phyloP scores from a whole-genome alignment of 2,797 vertebrate genomes.

The Agapornis canus region DNA sequence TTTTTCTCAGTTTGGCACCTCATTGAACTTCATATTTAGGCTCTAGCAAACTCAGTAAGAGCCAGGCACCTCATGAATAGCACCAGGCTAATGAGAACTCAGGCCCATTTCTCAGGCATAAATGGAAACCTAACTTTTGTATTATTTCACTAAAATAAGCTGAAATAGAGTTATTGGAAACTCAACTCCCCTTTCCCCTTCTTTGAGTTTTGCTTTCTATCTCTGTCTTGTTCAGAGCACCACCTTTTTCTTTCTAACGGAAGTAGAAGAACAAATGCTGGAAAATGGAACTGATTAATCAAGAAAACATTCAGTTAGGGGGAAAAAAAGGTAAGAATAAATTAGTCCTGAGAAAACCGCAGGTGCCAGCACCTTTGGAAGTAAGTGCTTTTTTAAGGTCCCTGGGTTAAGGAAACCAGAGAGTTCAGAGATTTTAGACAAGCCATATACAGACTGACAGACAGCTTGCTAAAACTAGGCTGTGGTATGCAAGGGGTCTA shows the following conservation, averaged over 20 bases:
- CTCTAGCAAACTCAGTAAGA: neutral
- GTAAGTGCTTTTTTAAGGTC: neutral
- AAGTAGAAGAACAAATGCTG: neutral
- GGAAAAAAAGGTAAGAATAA: neutral
- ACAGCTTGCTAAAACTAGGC: neutral
- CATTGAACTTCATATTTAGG: neutral
- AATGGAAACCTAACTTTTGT: neutral
- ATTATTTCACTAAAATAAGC: neutral
- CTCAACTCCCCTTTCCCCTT: rapidly evolving
- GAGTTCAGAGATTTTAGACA: neutral
- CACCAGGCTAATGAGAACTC: neutral
- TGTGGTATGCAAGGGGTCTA: neutral
- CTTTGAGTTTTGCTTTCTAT: neutral
- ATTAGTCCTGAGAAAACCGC: neutral
- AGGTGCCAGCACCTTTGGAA: neutral
- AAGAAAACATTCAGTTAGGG: neutral
- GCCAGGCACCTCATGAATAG: neutral
- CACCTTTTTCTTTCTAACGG: neutral
- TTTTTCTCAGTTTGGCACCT: neutral
- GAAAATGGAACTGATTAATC: neutral
- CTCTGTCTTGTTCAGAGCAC: neutral
- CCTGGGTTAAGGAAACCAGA: neutral
- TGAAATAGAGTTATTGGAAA: neutral
- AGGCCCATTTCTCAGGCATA: neutral
- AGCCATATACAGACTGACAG: neutral